These are phyloP conservation scores for Eupithecia insigniata DNA, from an alignment of 2,888 invertebrate species.

Conservation along the genomic window DNA sequence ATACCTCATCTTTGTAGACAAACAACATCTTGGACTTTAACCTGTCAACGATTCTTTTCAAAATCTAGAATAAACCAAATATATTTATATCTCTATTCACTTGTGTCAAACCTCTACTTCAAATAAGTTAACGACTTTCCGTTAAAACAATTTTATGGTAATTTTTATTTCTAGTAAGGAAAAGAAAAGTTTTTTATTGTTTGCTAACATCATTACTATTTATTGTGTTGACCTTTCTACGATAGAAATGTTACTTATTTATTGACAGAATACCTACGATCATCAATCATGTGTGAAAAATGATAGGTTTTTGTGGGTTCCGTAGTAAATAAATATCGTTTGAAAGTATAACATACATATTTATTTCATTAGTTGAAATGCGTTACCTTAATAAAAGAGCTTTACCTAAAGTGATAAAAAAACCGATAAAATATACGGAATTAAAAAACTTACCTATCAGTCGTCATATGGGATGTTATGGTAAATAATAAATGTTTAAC, in stretches of 20 bases:
- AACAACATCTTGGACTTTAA: too few species aligned
- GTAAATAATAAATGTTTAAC: too few species aligned
- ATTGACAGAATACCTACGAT: background rate
- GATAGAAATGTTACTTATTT: background rate
- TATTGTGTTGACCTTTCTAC: background rate
- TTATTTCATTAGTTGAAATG: too few species aligned
- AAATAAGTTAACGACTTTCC: background rate
- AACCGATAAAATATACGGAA: too few species aligned
- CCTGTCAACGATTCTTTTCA: too few species aligned
- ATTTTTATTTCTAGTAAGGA: background rate
- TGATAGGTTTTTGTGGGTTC: background rate
- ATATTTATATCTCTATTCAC: too few species aligned
- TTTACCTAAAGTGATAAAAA: too few species aligned
- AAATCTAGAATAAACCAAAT: too few species aligned
- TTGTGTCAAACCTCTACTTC: background rate
- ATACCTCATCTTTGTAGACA: too few species aligned
- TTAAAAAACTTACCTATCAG: too few species aligned
- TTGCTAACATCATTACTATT: background rate
- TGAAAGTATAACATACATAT: background rate
- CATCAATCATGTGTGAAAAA: background rate
- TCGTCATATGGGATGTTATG: too few species aligned
- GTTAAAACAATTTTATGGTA: background rate
- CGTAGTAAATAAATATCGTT: background rate
- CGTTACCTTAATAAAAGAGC: background rate
- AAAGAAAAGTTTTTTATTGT: background rate